Conservation (phyloP, 1,140 invertebrate genomes). For the Drosophila bifasciata region DNA sequence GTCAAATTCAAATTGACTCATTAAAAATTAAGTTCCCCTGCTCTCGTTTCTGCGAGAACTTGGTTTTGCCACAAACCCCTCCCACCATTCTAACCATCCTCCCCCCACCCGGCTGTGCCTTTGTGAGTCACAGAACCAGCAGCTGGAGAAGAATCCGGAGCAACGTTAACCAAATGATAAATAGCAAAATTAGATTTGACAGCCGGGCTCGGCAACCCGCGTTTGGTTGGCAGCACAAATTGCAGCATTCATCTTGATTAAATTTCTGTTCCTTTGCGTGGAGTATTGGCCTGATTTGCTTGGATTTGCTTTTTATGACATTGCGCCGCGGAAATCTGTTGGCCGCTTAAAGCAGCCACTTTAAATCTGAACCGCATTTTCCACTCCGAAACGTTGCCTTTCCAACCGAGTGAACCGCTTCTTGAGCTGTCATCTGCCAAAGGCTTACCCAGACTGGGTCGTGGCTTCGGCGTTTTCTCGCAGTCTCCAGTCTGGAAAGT, state of each 20-base stretch:
- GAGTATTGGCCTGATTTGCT: constrained; percentile 36
- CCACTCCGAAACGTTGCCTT: not conserved
- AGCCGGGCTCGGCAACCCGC: constrained; percentile 47
- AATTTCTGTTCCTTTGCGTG: constrained; percentile 49
- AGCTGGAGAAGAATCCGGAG: constrained; percentile 31
- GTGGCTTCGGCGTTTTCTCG: too few species aligned
- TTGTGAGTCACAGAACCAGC: constrained; percentile 37
- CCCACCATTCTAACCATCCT: not conserved
- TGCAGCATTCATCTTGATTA: constrained; percentile 81
- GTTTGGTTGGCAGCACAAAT: constrained; percentile 70
- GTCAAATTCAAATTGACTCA: constrained; percentile 82
- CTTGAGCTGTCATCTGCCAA: too few species aligned
- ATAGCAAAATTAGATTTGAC: constrained; percentile 81
- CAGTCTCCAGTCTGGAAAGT: too few species aligned
- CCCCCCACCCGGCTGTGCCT: constrained; percentile 14
- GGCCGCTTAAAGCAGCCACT: constrained; percentile 16
- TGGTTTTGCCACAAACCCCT: constrained; percentile 1
- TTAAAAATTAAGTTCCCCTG: constrained; percentile 77
- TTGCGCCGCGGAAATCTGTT: constrained; percentile 10
- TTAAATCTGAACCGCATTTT: constrained; percentile 21
- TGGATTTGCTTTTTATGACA: constrained; percentile 42
- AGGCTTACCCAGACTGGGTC: too few species aligned
- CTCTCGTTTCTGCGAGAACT: not conserved
- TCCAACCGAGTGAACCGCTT: not conserved
- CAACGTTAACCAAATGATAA: constrained; percentile 78